Evolutionary conservation across 37 sponge, comb jelly and placozoan species (phyloP).

Genomic region (Ianthella basta): DNA sequence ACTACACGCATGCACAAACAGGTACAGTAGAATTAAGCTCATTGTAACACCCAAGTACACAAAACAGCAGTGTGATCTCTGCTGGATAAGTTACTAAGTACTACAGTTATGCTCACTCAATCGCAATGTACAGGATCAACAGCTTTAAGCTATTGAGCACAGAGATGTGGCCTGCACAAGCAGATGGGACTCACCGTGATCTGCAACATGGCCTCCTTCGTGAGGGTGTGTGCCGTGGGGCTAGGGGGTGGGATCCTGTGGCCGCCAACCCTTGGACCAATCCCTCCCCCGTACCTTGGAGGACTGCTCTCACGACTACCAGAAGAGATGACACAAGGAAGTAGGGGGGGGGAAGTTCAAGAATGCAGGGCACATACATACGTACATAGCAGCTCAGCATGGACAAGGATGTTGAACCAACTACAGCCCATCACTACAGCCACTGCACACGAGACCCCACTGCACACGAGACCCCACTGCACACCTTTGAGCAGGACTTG

Average conservation of each 20-base stretch:
- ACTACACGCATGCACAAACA: not conserved
- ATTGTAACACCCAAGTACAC: not conserved
- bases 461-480: not conserved
- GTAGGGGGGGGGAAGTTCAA: not conserved
- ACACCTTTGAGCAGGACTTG: constrained; percentile 60
- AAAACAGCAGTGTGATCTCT: not conserved
- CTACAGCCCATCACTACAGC: too few relatives aligned
- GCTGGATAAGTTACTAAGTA: too few relatives aligned
- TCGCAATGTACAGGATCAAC: too few relatives aligned
- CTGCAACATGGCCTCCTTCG: constrained; percentile 47
- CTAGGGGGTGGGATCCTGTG: not conserved
- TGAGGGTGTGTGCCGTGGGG: constrained; percentile 13
- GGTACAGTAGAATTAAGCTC: too few relatives aligned
- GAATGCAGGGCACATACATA: not conserved
- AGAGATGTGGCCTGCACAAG: too few relatives aligned
- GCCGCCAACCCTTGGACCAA: not conserved
- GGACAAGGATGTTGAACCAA: too few relatives aligned
- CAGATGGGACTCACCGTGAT: constrained; percentile 36
- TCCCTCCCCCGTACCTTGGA: constrained; percentile 3
- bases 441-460: too few relatives aligned
- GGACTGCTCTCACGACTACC: constrained; percentile 23
- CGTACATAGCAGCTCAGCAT: too few relatives aligned
- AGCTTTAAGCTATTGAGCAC: too few relatives aligned
- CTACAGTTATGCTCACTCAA: too few relatives aligned
- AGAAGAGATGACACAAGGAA: not conserved